These are phyloP conservation scores for Tachuris rubrigastra DNA, from an alignment of 2,113 vertebrate genomes.

Conservation along the genomic window DNA sequence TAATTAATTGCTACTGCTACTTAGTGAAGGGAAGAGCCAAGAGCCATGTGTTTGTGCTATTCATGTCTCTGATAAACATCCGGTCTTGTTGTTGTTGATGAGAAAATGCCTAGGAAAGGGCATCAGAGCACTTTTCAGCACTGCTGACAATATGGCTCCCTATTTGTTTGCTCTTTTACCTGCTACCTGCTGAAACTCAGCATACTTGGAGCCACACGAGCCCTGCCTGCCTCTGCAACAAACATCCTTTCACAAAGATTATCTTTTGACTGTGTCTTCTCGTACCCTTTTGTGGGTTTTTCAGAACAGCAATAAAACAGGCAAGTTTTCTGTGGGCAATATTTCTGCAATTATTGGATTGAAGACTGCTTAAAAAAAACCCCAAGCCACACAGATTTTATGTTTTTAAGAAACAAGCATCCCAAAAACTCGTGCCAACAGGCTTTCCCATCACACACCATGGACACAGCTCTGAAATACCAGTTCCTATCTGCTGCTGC, in stretches of 20 bases:
- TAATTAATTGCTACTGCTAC: conserved; percentile 6
- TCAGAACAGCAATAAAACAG: neutral
- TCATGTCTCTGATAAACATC: neutral
- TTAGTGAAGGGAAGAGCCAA: neutral
- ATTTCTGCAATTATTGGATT: neutral
- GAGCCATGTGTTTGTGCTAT: conserved; percentile 2
- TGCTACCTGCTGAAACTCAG: neutral
- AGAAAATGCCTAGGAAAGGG: neutral
- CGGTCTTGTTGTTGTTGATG: conserved; percentile 16
- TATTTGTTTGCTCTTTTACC: neutral
- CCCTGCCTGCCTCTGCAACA: neutral
- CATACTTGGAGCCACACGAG: fast-evolving
- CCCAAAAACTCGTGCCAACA: fast-evolving
- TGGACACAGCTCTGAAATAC: fast-evolving
- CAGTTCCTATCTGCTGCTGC: neutral
- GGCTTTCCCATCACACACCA: neutral
- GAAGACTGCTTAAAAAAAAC: neutral
- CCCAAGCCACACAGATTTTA: neutral
- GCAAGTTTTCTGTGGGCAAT: neutral
- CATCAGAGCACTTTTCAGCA: neutral
- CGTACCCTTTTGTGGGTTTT: neutral
- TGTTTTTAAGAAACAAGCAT: neutral
- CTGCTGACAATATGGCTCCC: neutral
- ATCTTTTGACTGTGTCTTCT: neutral
- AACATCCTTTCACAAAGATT: neutral